Base-by-base conservation (phyloP, 2,888 invertebrate genomes). In the Melanostoma mellinum region DNA sequence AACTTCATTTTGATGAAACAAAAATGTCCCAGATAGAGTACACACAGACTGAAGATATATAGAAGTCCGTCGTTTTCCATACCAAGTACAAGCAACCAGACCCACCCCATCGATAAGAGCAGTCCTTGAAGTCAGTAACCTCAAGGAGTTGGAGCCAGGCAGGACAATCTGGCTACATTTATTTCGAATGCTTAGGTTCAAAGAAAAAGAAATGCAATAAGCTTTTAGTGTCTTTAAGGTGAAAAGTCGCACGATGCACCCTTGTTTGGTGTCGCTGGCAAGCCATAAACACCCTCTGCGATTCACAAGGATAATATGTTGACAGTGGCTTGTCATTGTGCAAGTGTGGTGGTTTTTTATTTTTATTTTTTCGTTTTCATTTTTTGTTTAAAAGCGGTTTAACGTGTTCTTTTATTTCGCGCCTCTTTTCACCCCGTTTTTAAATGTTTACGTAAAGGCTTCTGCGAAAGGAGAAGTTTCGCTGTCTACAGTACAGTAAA, bases 121-220 rank as follows among this genome's bases (percentile, higher is more conserved):
- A 69, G 71, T 75, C 69, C 69, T 75, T 75, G 61, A 74, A 84
- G 84, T 84, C 84, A 84, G 84, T 84, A 84, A 84, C 84, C 84
- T 84, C 79, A 84, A 84, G 79, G 44, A 84, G 74, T 63, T 50
- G 9, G 9, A 42, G 42, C n/a, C 40, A 20, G 20, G 20, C 44
- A 79, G 79, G 79, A 78, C 78, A 74, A 71, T 74, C 65, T 48
- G 38, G n/a, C 32, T 58, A 69, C 52, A 71, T 76, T 76, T 81
- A 81, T 81, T 71, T 71, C 65, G 75, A 76, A 55, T 65, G 42
- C 71, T 81, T 76, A 76, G 50, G 32, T 56, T 35, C 50, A 44
- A 9, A 46, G 20, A 46, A 52, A 50, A 58, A 55, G 32, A 65
- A 38, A 48, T 58, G 30, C 38, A 46, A 40, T 20, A 67, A 46